Conservation (phyloP, 1,140 invertebrate species). For the Aphaenogaster ashmeadi region DNA sequence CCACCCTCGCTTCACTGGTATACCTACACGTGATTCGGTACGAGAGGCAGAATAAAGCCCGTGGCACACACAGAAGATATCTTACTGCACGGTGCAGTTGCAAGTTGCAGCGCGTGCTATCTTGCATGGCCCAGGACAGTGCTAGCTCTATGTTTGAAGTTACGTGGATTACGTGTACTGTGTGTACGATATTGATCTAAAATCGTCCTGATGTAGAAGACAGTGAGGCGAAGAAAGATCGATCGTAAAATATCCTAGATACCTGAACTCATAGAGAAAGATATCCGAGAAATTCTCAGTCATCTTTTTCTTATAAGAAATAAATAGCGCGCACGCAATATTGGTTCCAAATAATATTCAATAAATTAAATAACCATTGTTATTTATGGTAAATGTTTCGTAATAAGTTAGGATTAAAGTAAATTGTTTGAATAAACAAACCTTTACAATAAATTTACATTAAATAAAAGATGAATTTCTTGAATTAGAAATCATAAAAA, state of each 20-base stretch:
- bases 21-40: not conserved
- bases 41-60: slow-evolving; percentile 48
- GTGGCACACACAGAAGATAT: slow-evolving; percentile 14
- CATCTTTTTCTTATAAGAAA: not conserved
- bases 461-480: not conserved
- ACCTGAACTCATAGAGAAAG: not conserved
- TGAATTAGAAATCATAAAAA: not conserved
- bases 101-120: slow-evolving; percentile 12
- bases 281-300: not conserved
- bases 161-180: slow-evolving; percentile 18
- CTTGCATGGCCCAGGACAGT: not conserved
- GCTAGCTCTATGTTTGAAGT: slow-evolving; percentile 12
- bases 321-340: not conserved
- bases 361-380: no score
- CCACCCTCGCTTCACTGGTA: not conserved
- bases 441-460: not conserved
- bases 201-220: not conserved
- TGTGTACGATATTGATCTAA: not conserved
- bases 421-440: slow-evolving; percentile 6
- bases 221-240: not conserved
- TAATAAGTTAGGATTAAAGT: not conserved
- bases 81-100: not conserved
- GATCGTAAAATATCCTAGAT: not conserved
- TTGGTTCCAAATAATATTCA: not conserved
- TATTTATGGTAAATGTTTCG: slow-evolving; percentile 4